Evolutionary conservation across 1,140 invertebrate genomes (phyloP).

Genomic region (Pseudobourletiella spinata): DNA sequence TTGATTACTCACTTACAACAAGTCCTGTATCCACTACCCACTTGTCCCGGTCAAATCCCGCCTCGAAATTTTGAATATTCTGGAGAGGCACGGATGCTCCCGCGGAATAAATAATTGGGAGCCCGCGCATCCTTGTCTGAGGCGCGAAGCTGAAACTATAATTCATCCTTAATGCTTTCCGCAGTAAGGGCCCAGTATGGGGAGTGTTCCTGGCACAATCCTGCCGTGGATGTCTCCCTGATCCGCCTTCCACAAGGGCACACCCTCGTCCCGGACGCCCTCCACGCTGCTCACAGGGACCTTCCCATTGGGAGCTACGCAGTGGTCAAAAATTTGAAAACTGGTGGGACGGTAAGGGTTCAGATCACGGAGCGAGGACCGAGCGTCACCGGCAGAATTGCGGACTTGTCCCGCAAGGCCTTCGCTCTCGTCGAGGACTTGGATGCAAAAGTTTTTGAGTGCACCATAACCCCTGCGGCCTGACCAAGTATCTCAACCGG

Average conservation of each 20-base stretch:
- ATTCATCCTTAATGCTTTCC: no score
- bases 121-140: no score
- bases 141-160: no score
- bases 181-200: background rate
- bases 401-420: background rate
- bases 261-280: background rate
- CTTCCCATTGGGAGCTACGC: background rate
- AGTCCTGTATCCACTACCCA: background rate
- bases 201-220: conserved; percentile 2
- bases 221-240: background rate
- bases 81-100: no score
- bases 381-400: background rate
- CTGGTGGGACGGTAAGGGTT: background rate
- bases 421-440: background rate
- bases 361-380: background rate
- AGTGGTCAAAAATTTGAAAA: background rate
- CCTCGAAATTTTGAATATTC: no score
- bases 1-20: background rate
- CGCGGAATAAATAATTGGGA: no score
- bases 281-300: background rate
- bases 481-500: no score
- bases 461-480: no score
- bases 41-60: background rate
- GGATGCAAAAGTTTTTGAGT: background rate
- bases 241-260: background rate